Evolutionary conservation across 2,888 invertebrate species (phyloP).

Genomic region (Mystacides longicornis): DNA sequence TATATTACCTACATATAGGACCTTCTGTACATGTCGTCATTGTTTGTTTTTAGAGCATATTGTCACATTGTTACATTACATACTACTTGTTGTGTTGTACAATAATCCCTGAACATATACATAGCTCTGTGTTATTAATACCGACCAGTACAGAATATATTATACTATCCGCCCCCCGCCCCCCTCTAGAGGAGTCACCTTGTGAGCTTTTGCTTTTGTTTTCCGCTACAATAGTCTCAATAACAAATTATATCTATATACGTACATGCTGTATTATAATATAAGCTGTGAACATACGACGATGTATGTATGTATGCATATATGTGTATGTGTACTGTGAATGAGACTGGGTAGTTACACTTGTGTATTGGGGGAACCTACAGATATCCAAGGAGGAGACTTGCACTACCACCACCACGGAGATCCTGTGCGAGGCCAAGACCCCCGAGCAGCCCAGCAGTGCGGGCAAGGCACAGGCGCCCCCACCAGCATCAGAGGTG

Average conservation of each 20-base stretch:
- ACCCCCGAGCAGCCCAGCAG: slow-evolving; percentile 22
- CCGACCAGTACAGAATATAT: no score
- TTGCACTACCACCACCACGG: slow-evolving; percentile 28
- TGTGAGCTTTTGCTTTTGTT: slow-evolving; percentile 20
- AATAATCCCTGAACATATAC: slow-evolving; percentile 15
- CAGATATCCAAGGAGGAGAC: slow-evolving; percentile 50
- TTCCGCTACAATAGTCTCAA: slow-evolving; percentile 10
- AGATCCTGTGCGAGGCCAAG: slow-evolving; percentile 32
- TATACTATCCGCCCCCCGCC: no score
- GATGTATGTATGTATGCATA: slow-evolving; percentile 6
- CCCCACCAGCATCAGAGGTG: slow-evolving; percentile 26
- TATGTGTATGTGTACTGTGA: slow-evolving; percentile 3
- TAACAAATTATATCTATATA: no score
- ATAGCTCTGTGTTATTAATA: slow-evolving; percentile 18
- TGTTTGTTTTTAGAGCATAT: no score
- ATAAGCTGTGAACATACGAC: background rate
- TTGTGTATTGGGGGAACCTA: slow-evolving; percentile 34
- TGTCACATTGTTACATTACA: slow-evolving; percentile 8
- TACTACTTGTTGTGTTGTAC: slow-evolving; percentile 16
- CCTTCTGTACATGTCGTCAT: no score
- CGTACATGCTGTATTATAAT: background rate
- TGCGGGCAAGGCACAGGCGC: background rate
- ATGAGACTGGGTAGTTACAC: slow-evolving; percentile 27
- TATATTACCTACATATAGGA: background rate
- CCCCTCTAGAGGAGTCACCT: background rate